phyloP scores from a whole-genome alignment of 2,888 invertebrate genomes.

The Cyrtodaria siliqua region DNA sequence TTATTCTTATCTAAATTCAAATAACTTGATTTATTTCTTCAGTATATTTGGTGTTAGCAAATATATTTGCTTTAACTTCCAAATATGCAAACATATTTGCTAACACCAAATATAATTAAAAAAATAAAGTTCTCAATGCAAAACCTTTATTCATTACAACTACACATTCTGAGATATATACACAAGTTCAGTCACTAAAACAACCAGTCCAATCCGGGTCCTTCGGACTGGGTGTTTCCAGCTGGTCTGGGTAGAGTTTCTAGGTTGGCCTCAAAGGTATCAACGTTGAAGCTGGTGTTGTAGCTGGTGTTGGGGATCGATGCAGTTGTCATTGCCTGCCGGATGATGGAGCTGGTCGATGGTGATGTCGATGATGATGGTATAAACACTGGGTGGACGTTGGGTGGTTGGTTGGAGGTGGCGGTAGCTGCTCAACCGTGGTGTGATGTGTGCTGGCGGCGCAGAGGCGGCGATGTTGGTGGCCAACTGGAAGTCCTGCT shows the following conservation, averaged over 20 bases:
- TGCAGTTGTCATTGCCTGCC: conserved; percentile 32
- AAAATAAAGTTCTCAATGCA: conserved; percentile 9
- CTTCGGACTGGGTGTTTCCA: conserved; percentile 5
- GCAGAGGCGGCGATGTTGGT: conserved; percentile 41
- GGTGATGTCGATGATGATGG: conserved; percentile 20
- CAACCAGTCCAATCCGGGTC: conserved; percentile 9
- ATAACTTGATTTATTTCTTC: no score
- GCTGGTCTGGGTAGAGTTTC: not conserved
- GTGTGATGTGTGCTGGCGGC: conserved; percentile 34
- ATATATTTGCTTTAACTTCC: no score
- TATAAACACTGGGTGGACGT: conserved; percentile 32
- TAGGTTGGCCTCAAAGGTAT: no score
- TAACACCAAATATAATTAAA: not conserved
- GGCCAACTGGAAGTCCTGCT: conserved; percentile 38
- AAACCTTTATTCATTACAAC: conserved; percentile 12
- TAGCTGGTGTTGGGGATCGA: conserved; percentile 22
- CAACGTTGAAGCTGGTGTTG: not conserved
- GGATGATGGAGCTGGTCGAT: conserved; percentile 32
- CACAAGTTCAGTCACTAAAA: conserved; percentile 8
- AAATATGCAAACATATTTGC: conserved; percentile 7
- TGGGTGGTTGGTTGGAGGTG: conserved; percentile 41
- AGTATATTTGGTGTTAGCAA: no score
- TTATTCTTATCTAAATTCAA: no score
- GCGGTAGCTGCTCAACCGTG: conserved; percentile 21
- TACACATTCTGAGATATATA: conserved; percentile 12